Conservation (phyloP, 2,113 vertebrate genomes). For the Himantopus leucocephalus region DNA sequence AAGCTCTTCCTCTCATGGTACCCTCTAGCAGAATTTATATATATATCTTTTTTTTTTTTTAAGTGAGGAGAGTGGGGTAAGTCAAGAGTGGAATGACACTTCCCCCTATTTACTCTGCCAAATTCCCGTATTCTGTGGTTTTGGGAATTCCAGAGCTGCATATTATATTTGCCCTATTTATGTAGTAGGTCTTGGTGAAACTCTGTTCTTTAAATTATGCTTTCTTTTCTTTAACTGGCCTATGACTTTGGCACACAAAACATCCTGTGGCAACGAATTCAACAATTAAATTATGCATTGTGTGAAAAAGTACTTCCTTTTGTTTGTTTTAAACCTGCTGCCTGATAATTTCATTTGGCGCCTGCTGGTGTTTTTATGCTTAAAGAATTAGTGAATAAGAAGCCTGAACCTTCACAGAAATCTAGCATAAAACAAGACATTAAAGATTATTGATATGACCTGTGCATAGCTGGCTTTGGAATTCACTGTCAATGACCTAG, state of each 20-base stretch:
- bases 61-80: not conserved
- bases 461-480: not conserved
- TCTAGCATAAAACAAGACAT: not conserved
- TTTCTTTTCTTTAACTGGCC: not conserved
- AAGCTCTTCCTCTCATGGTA: not conserved
- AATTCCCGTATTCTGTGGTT: not conserved
- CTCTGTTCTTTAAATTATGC: not conserved
- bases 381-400: not conserved
- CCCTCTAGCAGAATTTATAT: not conserved
- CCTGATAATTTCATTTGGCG: not conserved
- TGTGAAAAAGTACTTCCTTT: constrained; percentile 50
- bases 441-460: not conserved
- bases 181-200: not conserved
- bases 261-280: constrained; percentile 15
- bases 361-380: not conserved
- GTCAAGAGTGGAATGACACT: not conserved
- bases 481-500: not conserved
- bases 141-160: not conserved
- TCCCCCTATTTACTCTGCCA: not conserved
- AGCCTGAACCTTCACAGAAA: not conserved
- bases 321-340: constrained; percentile 42
- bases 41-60: too few relatives aligned
- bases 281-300: not conserved
- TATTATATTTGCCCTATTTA: not conserved
- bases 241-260: not conserved